phyloP scores from a whole-genome alignment of 2,113 vertebrate genomes.

The Varanus komodoensis region DNA sequence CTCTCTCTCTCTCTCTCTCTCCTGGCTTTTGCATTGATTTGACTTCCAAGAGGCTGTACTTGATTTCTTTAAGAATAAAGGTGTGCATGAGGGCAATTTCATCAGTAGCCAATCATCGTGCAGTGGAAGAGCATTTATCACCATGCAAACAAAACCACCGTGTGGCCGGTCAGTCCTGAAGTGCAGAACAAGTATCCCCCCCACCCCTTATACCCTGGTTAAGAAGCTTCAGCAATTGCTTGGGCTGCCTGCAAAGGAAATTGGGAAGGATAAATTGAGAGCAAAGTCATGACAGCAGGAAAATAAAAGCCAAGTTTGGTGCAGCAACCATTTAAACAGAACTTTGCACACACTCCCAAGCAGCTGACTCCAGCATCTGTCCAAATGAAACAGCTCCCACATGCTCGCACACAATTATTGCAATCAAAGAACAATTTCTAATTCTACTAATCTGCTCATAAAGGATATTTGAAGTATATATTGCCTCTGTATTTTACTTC shows the following conservation, averaged over 20 bases:
- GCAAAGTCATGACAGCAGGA: not conserved
- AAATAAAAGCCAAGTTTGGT: conserved; percentile 39
- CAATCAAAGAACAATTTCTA: conserved; percentile 49
- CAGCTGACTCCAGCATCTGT: conserved; percentile 32
- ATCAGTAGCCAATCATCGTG: conserved; percentile 64
- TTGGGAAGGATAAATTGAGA: not conserved
- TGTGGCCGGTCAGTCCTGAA: conserved; percentile 41
- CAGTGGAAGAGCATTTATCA: conserved; percentile 52
- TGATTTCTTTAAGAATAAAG: conserved; percentile 67
- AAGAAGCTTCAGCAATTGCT: conserved; percentile 4
- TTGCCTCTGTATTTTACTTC: conserved; percentile 27
- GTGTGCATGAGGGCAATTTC: conserved; percentile 60
- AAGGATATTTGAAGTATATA: conserved; percentile 60
- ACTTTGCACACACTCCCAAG: not conserved
- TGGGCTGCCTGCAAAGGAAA: not conserved
- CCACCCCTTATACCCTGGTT: conserved; percentile 21
- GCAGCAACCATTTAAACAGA: conserved; percentile 14
- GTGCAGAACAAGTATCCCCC: not conserved
- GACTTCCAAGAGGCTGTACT: conserved; percentile 63
- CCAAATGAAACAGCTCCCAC: conserved; percentile 51
- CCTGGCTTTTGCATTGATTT: conserved; percentile 56
- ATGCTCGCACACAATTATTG: conserved; percentile 21
- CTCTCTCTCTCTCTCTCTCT: not conserved
- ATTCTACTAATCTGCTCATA: conserved; percentile 66
- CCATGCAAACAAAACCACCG: conserved; percentile 24